A percentile compares a stretch with the other conserved stretches of the same genome.
These are phyloP conservation scores for Bradypus variegatus DNA, from an alignment of 2,797 vertebrate genomes.

Conservation along the genomic window DNA sequence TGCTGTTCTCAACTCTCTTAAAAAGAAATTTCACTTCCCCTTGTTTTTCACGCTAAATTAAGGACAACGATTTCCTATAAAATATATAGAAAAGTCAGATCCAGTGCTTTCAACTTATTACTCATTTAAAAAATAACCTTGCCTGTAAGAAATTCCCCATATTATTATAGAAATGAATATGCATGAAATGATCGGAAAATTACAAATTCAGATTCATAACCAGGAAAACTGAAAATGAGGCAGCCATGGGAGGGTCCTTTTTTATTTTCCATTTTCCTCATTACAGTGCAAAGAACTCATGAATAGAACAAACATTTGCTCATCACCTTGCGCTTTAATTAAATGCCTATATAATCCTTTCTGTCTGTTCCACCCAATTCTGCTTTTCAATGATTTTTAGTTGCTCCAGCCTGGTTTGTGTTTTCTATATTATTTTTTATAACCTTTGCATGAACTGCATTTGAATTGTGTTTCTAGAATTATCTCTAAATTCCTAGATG, in stretches of 20 bases:
- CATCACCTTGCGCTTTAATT: neutral
- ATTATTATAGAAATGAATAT: neutral
- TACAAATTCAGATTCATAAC: neutral
- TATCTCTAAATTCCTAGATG: neutral
- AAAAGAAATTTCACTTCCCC: neutral
- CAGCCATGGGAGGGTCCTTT: neutral
- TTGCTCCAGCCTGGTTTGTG: neutral
- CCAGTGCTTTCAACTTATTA: neutral
- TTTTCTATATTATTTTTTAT: neutral
- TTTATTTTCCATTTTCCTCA: neutral
- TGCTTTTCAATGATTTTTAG: neutral
- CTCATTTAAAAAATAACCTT: neutral
- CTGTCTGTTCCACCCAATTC: neutral
- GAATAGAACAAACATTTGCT: neutral
- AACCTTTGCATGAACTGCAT: neutral
- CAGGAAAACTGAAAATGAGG: neutral
- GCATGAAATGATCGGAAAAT: neutral
- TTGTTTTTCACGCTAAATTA: neutral
- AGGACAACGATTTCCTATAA: neutral
- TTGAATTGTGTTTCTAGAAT: slow-evolving; percentile 20
- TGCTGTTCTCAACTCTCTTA: neutral
- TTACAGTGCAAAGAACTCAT: neutral
- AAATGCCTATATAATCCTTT: neutral
- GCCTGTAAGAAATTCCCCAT: neutral
- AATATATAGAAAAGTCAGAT: slow-evolving; percentile 1